Base-by-base conservation (phyloP, 2,888 invertebrate genomes). In the Leucophenga maculata region DNA sequence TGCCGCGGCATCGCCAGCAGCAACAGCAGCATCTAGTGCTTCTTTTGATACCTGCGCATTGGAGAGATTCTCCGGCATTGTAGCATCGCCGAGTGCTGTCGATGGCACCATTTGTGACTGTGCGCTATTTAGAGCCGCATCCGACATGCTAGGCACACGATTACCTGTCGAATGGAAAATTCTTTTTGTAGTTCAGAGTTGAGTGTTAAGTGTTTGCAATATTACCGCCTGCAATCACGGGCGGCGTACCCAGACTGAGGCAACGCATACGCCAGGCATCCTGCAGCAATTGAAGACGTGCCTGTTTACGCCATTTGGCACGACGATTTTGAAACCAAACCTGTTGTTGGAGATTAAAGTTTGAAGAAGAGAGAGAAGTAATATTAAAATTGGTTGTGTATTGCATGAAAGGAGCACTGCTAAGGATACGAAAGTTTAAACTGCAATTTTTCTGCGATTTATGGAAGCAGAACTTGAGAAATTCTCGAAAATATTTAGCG, bases 191-290 rank as follows among this genome's bases (percentile, higher is more conserved):
- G 26, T 20, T 9, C 6, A 8, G 9, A n/a, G 44, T n/a, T 18
- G 64, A 9, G 8, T 18, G 9, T 22, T 14, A 16, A 8, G n/a
- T 3, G 26, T 52, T 52, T n/a, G 11, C 16, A 31, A 69, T 74
- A 14, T 73, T 79, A 74, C 85, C 86, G 74, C 92, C 91, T 76
- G 92, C 87, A 11, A 92, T 89, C 13, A 92, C 88, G 0, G 92
- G 91, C 1, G 92, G 91, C 0, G 92, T 90, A 6, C 92, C 92
- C 14, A 93, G 88, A 8, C 95, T 95, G 22, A 96, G 90, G 85
- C 95, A 96, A 73, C 96, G 92, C 94, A 96, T 95, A 77, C 96
- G 90, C 96, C 96, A 96, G 1, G 96, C 96, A 84, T 96, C 96
- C 85, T 96, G 96, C 20, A 96, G 89, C 66, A 96, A 90, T 83